Conservation (phyloP, 1,140 invertebrate genomes). For the Lasioglossum baleicum region DNA sequence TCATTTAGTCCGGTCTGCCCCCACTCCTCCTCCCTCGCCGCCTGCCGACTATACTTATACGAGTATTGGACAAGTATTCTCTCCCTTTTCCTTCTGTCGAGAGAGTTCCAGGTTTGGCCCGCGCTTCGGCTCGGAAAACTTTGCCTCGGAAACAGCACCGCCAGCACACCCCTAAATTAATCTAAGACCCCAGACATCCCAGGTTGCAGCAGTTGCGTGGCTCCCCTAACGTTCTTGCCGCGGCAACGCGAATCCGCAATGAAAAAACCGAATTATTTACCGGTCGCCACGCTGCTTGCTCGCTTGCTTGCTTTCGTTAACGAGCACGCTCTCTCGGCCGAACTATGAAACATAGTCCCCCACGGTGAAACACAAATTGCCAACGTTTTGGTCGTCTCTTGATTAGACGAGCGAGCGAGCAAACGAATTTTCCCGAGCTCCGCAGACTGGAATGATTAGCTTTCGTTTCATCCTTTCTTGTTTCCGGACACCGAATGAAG, state of each 20-base stretch:
- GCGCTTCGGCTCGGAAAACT: constrained; percentile 63
- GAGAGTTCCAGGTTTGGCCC: constrained; percentile 23
- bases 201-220: constrained; percentile 7
- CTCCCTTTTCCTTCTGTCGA: constrained; percentile 9
- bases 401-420: too few relatives aligned
- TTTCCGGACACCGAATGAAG: too few relatives aligned
- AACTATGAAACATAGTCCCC: too few relatives aligned
- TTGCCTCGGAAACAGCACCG: constrained; percentile 58
- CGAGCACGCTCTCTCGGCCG: too few relatives aligned
- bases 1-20: constrained; percentile 57
- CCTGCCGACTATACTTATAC: constrained; percentile 36
- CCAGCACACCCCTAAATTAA: constrained; percentile 62
- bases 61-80: constrained; percentile 42
- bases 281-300: too few relatives aligned
- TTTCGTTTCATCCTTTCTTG: too few relatives aligned
- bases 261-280: constrained; percentile 60
- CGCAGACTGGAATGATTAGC: too few relatives aligned
- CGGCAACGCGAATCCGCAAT: background rate
- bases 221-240: constrained; percentile 27
- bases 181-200: constrained; percentile 59
- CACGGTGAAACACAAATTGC: too few relatives aligned
- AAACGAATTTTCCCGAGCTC: too few relatives aligned
- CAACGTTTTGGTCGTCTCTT: too few relatives aligned
- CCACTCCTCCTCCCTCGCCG: too few relatives aligned
- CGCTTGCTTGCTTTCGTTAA: too few relatives aligned